Base-by-base conservation (phyloP, 2,113 vertebrate species). In the Podilymbus podiceps region DNA sequence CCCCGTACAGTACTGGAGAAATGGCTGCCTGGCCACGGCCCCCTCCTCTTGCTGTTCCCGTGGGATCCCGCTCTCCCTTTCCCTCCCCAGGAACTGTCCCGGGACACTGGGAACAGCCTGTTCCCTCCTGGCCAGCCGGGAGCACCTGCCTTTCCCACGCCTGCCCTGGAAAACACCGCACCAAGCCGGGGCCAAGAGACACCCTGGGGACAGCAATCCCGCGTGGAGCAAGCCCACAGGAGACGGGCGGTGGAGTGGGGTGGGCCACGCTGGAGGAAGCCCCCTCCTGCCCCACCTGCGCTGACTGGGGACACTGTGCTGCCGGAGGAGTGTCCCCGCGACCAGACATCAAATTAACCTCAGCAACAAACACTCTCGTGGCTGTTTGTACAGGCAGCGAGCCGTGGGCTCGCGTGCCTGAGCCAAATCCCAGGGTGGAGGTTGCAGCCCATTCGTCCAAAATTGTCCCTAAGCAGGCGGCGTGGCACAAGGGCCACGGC, bases 81-180 rank as follows among this genome's bases (percentile, higher is more conserved):
- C 89, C 79, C 90, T 97, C 93, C 64, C 94, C 94, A 96, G 95
- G 96, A 97, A 97, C 96, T 96, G 91, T 87, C 53, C 74, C 0
- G 67, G 83, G 90, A 96, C 71, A 1, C 82, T 0, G 53, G 67
- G 96, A 97, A 97, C 96, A 96, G 94, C 74, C 66, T 91, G 96
- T 97, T 97, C 96, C 94, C 96, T 96, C 83, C 89, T 35, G 60
- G 93, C 76, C 3, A 6, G 58, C 75, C 9, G 11, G 82, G 94
- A 97, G 77, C 91, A 91, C 95, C 97, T 97, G 81, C 91, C 85
- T 67, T 97, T 95, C 95, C 96, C 90, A 95, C 46, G 87, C 89
- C 55, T 68, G 73, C 86, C 40, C 83, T 90, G 91, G 94, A 85
- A 94, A 96, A 71, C 68, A 80, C 87, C 2, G 4, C 85, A 91